phyloP scores from a whole-genome alignment of 1,140 invertebrate species.

The Tachypleus tridentatus region DNA sequence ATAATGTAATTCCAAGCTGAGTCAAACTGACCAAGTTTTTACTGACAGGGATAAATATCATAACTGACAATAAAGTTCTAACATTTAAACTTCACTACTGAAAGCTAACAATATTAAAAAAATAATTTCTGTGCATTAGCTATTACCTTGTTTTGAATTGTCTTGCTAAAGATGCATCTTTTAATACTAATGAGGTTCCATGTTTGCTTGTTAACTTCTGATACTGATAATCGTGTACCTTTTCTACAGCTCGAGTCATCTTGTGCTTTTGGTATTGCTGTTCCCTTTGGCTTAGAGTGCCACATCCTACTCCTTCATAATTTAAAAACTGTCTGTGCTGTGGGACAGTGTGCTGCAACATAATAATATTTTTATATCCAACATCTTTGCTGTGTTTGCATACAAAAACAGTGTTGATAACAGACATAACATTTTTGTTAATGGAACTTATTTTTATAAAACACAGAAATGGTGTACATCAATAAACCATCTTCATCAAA shows the following conservation, averaged over 20 bases:
- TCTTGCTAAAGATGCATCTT: constrained; percentile 42
- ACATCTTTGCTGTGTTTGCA: not conserved
- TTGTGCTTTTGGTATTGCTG: constrained; percentile 55
- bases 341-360: constrained; percentile 60
- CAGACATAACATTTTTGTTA: not conserved
- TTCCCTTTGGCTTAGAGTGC: constrained; percentile 59
- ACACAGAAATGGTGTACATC: constrained; percentile 7
- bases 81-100: not conserved
- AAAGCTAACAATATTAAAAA: constrained; percentile 2
- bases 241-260: constrained; percentile 56
- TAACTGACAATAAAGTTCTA: not conserved
- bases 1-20: constrained; percentile 4
- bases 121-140: constrained; percentile 6
- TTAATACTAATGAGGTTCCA: constrained; percentile 53
- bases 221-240: constrained; percentile 58
- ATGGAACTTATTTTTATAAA: constrained; percentile 4
- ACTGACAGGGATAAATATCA: constrained; percentile 9
- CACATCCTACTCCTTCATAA: constrained; percentile 60
- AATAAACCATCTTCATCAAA: constrained; percentile 1
- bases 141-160: constrained; percentile 58
- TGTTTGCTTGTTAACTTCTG: constrained; percentile 44
- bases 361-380: constrained; percentile 14
- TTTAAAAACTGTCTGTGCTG: constrained; percentile 76
- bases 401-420: too few relatives aligned
- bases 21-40: constrained; percentile 9